Percentiles rank a stretch among this genome's conserved stretches.
Conservation (phyloP, 2,888 invertebrate species). For the Melipona beecheii region DNA sequence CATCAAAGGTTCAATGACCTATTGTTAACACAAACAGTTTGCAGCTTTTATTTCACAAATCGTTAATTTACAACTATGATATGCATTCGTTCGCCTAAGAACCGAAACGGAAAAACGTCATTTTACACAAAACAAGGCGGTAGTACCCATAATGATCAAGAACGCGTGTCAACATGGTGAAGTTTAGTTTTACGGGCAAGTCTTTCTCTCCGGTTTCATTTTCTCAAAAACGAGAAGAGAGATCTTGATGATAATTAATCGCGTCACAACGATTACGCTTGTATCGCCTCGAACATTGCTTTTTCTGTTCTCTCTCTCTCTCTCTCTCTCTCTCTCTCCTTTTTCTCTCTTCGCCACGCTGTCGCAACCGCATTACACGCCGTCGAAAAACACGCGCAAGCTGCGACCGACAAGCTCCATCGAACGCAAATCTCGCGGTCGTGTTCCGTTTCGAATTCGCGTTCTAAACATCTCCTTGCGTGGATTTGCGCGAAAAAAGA, state of each 20-base stretch:
- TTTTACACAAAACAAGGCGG: conserved; percentile 67
- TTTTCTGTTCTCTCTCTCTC: neutral
- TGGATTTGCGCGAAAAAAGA: conserved; percentile 11
- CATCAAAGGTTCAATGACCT: conserved; percentile 60
- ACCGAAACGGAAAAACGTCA: conserved; percentile 79
- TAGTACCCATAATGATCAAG: conserved; percentile 67
- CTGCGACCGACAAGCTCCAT: conserved; percentile 14
- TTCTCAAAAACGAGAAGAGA: conserved; percentile 12
- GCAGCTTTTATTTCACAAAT: conserved; percentile 93
- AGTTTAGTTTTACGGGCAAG: conserved; percentile 53
- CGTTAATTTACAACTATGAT: conserved; percentile 96
- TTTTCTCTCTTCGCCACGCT: conserved; percentile 6
- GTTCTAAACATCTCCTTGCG: conserved; percentile 3
- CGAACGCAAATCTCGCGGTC: neutral
- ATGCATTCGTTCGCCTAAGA: conserved; percentile 93
- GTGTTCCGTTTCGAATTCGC: conserved; percentile 4
- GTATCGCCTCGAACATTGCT: conserved; percentile 24
- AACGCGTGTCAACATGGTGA: conserved; percentile 64
- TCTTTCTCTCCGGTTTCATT: conserved; percentile 44
- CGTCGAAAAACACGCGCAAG: conserved; percentile 26
- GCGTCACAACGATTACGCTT: conserved; percentile 9
- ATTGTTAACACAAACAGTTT: conserved; percentile 84
- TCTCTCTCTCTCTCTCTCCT: neutral
- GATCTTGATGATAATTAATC: neutral
- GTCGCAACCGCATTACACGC: conserved; percentile 9